phyloP scores from a whole-genome alignment of 2,888 invertebrate species.

The Drosophila falleni region DNA sequence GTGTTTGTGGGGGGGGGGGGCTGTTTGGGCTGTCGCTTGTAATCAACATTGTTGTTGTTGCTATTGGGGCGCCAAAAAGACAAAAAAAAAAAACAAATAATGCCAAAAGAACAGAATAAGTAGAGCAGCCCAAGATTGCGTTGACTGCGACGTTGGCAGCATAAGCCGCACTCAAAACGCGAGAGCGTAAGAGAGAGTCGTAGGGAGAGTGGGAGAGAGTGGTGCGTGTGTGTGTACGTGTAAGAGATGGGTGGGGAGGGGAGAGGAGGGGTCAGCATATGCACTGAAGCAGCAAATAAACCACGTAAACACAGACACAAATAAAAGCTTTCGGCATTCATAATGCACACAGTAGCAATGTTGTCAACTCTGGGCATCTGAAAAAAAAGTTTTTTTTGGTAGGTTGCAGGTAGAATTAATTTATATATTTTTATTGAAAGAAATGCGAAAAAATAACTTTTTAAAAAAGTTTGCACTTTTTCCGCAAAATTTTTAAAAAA shows the following conservation, averaged over 20 bases:
- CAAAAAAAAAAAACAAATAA: conserved; percentile 26
- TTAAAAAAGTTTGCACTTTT: too few relatives aligned
- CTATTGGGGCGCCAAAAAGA: conserved; percentile 61
- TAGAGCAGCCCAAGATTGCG: conserved; percentile 69
- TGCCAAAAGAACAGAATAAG: conserved; percentile 77
- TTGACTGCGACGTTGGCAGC: conserved; percentile 57
- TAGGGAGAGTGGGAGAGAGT: conserved; percentile 8
- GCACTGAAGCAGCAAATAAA: conserved; percentile 81
- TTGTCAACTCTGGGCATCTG: too few relatives aligned
- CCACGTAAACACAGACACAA: conserved; percentile 67
- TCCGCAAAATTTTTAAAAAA: too few relatives aligned
- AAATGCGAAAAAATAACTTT: too few relatives aligned
- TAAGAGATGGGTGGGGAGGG: conserved; percentile 12
- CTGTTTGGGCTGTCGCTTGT: conserved; percentile 53
- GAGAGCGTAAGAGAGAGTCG: conserved; percentile 10
- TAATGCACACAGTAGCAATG: conserved; percentile 38
- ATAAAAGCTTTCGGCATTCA: conserved; percentile 58
- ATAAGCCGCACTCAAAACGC: conserved; percentile 61
- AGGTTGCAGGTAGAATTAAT: too few relatives aligned
- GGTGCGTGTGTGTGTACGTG: conserved; percentile 44
- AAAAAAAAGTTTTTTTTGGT: too few relatives aligned
- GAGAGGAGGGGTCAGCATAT: conserved; percentile 57
- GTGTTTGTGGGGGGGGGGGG: conserved; percentile 19
- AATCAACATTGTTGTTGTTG: conserved; percentile 68
- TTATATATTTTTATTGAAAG: too few relatives aligned